Percentiles rank a stretch among this genome's conserved stretches.
These are phyloP conservation scores for Pipra filicauda DNA, from an alignment of 2,113 vertebrate genomes.

Conservation along the genomic window DNA sequence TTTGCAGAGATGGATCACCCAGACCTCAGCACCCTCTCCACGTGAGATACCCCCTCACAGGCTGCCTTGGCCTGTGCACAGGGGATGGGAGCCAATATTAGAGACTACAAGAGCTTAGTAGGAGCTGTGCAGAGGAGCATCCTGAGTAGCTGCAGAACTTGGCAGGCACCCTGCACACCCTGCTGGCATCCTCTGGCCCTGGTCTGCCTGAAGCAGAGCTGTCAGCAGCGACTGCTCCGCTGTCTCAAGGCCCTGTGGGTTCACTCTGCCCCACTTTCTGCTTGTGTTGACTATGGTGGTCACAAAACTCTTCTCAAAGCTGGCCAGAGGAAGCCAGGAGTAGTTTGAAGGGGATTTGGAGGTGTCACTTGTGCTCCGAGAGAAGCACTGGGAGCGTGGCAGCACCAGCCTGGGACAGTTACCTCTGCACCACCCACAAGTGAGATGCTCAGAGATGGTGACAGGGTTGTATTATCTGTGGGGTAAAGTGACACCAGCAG, in stretches of 20 bases:
- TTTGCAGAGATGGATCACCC: background rate
- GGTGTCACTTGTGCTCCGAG: background rate
- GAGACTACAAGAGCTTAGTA: background rate
- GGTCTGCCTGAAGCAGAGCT: background rate
- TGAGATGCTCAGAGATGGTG: background rate
- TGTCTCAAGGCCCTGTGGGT: background rate
- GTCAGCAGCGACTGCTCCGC: background rate
- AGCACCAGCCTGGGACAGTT: background rate
- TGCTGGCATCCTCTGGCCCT: background rate
- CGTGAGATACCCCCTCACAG: background rate
- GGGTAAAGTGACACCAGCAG: constrained; percentile 23
- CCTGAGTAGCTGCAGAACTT: background rate
- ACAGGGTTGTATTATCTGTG: background rate
- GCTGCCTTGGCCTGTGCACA: background rate
- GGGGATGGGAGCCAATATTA: background rate
- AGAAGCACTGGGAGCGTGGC: background rate
- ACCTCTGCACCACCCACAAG: background rate
- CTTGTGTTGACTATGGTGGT: accelerated
- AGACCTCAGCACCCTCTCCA: accelerated
- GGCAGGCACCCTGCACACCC: background rate
- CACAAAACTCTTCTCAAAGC: background rate
- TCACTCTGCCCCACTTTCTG: accelerated
- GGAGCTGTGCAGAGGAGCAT: background rate
- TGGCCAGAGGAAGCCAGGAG: background rate
- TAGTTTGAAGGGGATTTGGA: background rate